phyloP scores from a whole-genome alignment of 2,113 vertebrate species.

The Rhizomys pruinosus region DNA sequence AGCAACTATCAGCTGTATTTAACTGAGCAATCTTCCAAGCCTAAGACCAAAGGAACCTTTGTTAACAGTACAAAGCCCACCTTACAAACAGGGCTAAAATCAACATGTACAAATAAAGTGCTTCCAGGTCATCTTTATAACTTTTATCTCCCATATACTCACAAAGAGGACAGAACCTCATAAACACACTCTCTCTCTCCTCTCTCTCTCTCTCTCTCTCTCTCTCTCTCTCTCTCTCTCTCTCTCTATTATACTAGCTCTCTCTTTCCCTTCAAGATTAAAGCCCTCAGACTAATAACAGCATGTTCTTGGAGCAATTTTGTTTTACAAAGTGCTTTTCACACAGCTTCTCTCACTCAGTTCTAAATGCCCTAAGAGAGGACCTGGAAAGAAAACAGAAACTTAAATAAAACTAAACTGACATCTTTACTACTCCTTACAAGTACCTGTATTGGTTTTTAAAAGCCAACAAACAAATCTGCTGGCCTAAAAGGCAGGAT shows the following conservation, averaged over 20 bases:
- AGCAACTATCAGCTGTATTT: neutral
- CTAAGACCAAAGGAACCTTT: neutral
- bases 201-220: no score
- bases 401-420: constrained; percentile 74
- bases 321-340: constrained; percentile 63
- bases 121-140: neutral
- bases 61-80: neutral
- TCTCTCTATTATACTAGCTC: neutral
- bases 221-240: no score
- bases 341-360: constrained; percentile 68
- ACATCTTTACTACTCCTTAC: constrained; percentile 73
- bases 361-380: constrained; percentile 61
- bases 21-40: neutral
- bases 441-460: constrained; percentile 63
- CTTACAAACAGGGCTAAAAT: neutral
- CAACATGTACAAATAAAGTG: neutral
- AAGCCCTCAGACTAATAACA: constrained; percentile 5
- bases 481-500: neutral
- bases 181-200: constrained; percentile 36
- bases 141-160: neutral
- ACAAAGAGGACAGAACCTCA: constrained; percentile 32
- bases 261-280: neutral
- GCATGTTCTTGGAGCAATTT: constrained; percentile 52
- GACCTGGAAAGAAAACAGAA: constrained; percentile 70
- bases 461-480: constrained; percentile 66